Conservation (phyloP, 2,797 vertebrate species). For the Neosilurus hyrtlii region DNA sequence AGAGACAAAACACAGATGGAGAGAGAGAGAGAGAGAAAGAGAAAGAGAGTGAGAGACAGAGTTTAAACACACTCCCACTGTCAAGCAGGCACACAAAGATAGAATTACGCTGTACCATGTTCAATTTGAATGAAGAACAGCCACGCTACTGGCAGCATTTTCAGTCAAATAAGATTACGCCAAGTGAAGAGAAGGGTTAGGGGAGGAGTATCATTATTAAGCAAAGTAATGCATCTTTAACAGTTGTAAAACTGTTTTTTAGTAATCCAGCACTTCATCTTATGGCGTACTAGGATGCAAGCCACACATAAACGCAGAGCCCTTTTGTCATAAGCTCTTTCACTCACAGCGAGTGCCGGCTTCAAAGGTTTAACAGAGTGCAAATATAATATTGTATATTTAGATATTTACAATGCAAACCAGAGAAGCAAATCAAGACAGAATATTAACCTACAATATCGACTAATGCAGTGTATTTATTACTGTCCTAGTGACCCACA, state of each 20-base stretch:
- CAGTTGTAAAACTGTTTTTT: not conserved
- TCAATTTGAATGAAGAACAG: not conserved
- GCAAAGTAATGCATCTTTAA: not conserved
- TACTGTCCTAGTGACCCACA: constrained; percentile 30
- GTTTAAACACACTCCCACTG: constrained; percentile 33
- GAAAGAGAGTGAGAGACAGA: not conserved
- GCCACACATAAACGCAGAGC: not conserved
- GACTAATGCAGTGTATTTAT: not conserved
- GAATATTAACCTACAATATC: not conserved
- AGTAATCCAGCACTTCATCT: constrained; percentile 7
- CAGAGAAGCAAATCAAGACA: not conserved
- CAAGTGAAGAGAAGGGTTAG: not conserved
- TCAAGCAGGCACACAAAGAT: constrained; percentile 12
- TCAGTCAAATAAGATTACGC: constrained; percentile 23
- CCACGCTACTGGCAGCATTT: not conserved
- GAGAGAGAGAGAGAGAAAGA: not conserved
- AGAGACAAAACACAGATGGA: constrained; percentile 25
- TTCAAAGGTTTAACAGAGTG: not conserved
- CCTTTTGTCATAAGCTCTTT: not conserved
- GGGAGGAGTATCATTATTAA: not conserved
- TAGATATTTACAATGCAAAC: not conserved
- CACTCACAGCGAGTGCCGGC: not conserved
- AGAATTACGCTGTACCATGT: constrained; percentile 9
- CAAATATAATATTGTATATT: not conserved
- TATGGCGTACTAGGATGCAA: not conserved